These are phyloP conservation scores for Archips xylosteana DNA, from an alignment of 2,888 invertebrate species.

Conservation along the genomic window DNA sequence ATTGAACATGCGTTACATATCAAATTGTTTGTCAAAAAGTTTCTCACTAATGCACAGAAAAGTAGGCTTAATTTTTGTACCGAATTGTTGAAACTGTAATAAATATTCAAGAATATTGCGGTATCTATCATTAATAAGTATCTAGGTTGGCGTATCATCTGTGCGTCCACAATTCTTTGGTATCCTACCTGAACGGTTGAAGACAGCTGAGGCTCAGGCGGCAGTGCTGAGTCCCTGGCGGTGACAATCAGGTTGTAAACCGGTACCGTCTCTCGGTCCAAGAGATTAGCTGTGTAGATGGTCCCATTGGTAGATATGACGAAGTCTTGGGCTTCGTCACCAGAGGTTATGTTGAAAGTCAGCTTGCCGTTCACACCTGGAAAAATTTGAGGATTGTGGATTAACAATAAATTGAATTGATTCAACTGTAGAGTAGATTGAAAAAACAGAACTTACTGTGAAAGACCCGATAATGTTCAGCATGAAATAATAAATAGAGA, in stretches of 20 bases:
- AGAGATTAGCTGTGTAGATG: conserved; percentile 89
- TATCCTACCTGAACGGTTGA: conserved; percentile 92
- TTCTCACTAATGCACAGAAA: too few relatives aligned
- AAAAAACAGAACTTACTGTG: conserved; percentile 6
- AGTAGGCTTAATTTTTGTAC: too few relatives aligned
- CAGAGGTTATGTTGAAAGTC: conserved; percentile 92
- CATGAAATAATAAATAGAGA: conserved; percentile 14
- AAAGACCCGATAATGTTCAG: not conserved
- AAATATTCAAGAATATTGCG: too few relatives aligned
- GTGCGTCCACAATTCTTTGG: too few relatives aligned
- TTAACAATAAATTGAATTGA: not conserved
- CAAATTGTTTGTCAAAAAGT: too few relatives aligned
- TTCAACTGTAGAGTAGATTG: not conserved
- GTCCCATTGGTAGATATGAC: conserved; percentile 93
- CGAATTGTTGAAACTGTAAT: too few relatives aligned
- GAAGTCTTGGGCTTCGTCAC: conserved; percentile 93
- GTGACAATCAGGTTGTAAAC: conserved; percentile 94
- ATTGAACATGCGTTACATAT: too few relatives aligned
- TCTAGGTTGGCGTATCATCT: too few relatives aligned
- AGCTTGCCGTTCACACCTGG: conserved; percentile 94
- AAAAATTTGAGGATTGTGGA: conserved; percentile 48
- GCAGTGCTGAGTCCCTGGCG: conserved; percentile 93
- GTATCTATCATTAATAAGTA: too few relatives aligned
- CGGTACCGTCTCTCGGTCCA: conserved; percentile 94
- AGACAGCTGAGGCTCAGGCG: conserved; percentile 90